These are phyloP conservation scores for Leptoclinus maculatus DNA, from an alignment of 2,797 vertebrate genomes.

Conservation along the genomic window DNA sequence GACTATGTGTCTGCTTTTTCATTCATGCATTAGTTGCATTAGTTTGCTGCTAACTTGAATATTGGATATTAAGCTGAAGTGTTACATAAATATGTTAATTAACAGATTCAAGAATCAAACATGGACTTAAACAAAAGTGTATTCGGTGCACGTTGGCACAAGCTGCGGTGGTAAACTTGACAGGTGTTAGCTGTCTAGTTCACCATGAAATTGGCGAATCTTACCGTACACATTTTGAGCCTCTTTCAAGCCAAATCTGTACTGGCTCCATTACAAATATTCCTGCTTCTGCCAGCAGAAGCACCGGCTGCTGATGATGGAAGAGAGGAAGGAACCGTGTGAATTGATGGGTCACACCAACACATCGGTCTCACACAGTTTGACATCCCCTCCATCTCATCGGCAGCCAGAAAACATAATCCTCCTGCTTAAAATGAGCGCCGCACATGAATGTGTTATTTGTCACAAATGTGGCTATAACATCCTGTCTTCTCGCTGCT, in stretches of 20 bases:
- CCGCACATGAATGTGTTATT: conserved; percentile 26
- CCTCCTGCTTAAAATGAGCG: conserved; percentile 20
- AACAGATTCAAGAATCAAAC: not conserved
- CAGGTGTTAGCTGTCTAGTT: not conserved
- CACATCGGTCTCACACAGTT: conserved; percentile 23
- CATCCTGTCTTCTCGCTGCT: conserved; percentile 5
- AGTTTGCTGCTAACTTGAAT: not conserved
- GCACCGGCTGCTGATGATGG: conserved; percentile 16
- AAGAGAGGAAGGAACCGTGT: conserved; percentile 17
- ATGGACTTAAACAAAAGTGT: not conserved
- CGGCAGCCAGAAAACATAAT: conserved; percentile 30
- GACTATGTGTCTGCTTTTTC: not conserved
- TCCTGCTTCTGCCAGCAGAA: not conserved
- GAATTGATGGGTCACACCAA: conserved; percentile 11
- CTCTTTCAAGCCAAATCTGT: conserved; percentile 10
- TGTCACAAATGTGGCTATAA: conserved; percentile 15
- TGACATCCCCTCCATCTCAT: conserved; percentile 17
- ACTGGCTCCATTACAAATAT: conserved; percentile 10
- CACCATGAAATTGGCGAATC: not conserved
- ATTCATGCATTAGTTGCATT: not conserved
- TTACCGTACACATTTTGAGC: not conserved
- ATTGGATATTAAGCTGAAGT: not conserved
- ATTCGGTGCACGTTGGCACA: not conserved
- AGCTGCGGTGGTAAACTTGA: not conserved
- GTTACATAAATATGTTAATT: not conserved